A percentile compares a stretch with the other conserved stretches of the same genome.
Evolutionary conservation across 2,797 vertebrate genomes (phyloP).

Genomic region (Meda fulgida): DNA sequence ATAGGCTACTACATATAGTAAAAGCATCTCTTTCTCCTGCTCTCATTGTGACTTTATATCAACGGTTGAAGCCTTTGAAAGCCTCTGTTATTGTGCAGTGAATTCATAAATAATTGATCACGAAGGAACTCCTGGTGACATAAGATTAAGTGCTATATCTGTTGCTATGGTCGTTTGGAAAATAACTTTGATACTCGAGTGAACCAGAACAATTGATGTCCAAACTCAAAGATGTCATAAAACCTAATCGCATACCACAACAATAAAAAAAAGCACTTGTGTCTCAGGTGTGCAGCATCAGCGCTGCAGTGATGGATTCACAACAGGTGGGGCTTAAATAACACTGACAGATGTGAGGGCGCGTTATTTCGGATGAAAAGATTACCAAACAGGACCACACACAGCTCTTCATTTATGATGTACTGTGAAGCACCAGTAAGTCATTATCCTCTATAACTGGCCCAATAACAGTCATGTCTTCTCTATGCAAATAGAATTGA

Average conservation of each 20-base stretch:
- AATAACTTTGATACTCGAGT: slow-evolving; percentile 23
- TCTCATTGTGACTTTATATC: slow-evolving; percentile 21
- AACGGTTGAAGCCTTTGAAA: slow-evolving; percentile 42
- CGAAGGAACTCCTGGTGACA: slow-evolving; percentile 34
- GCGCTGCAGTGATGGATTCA: background rate
- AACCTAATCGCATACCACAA: slow-evolving; percentile 24
- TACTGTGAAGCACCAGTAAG: background rate
- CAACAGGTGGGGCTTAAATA: slow-evolving; percentile 33
- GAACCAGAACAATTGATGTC: slow-evolving; percentile 32
- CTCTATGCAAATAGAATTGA: background rate
- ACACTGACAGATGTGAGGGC: slow-evolving; percentile 30
- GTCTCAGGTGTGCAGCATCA: slow-evolving; percentile 18
- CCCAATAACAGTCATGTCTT: background rate
- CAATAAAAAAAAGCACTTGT: slow-evolving; percentile 16
- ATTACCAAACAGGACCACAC: slow-evolving; percentile 10
- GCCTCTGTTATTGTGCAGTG: slow-evolving; percentile 34
- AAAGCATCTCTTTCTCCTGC: background rate
- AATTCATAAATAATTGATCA: slow-evolving; percentile 59
- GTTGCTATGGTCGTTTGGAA: slow-evolving; percentile 32
- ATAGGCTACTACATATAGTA: background rate
- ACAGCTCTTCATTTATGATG: slow-evolving; percentile 17
- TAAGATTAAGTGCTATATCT: slow-evolving; percentile 36
- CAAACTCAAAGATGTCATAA: slow-evolving; percentile 31
- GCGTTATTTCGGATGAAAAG: slow-evolving; percentile 27
- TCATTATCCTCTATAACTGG: background rate